Evolutionary conservation across 2,113 vertebrate species (phyloP), one percentile per base, ranked within the genome.

Genomic region (Cottus gobio): DNA sequence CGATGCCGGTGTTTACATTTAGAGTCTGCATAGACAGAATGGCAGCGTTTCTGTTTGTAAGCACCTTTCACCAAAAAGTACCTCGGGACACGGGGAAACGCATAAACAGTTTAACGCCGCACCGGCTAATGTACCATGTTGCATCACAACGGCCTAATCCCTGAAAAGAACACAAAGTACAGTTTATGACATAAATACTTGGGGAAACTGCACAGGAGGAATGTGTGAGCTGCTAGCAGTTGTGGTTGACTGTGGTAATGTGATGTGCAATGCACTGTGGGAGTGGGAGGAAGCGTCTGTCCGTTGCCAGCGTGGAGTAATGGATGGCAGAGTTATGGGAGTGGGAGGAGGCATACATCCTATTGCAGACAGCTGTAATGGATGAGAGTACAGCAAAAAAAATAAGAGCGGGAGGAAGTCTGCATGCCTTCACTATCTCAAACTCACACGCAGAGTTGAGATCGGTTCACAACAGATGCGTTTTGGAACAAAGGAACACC

Each of bases 281-380:
- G 90, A 91, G 92, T 88, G 88, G 90, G 88, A 91, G 92, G 91
- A 91, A 90, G 85, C 80, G 90, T 86, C 90, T 90, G 91, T 88
- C 90, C 82, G 62, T 87, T 87, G 85, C 90, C 85, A 91, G 89
- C 80, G 46, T 83, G 79, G 74, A 90, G 89, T 94, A 94, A 93
- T 93, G 93, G 90, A 93, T 93, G 89, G 90, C 72, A 83, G 89
- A 80, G 90, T 89, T 88, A 85, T 88, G 89, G 83, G 87, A 88
- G 92, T 92, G 90, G 92, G 92, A 88, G 92, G 92, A 92, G 89
- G 88, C 81, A 88, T 77, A 85, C 89, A 89, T 93, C 90, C 92
- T 85, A 79, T 88, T 90, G 86, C 83, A 92, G 92, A 92, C 93
- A 94, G 91, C 86, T 90, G 90, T 94, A 93, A 94, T 92, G 89